Base-by-base conservation (phyloP, 2,113 vertebrate species). In the Asarcornis scutulata region DNA sequence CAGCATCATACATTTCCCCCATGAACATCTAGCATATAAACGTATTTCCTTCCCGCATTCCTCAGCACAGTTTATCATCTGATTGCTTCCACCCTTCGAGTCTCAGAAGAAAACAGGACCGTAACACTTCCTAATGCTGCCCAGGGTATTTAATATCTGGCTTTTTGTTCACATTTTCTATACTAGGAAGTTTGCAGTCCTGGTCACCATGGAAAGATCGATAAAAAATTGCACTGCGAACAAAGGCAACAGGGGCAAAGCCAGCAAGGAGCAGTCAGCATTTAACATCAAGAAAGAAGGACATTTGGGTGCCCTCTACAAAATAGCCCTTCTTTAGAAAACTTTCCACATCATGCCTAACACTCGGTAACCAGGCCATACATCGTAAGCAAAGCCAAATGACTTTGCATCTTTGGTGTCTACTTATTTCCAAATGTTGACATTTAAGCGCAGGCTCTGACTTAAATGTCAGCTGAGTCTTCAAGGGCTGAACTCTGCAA, bases 391-490 rank as follows among this genome's bases (percentile, higher is more conserved):
- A 80, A 77, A 91, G 67, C 14, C 78, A 63, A 73, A 72, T 36
- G 74, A 95, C 87, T 91, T 89, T 36, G 77, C 86, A 76, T 75
- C 76, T 84, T 96, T 55, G 68, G 74, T 56, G 59, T 53, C 83
- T 83, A 72, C 86, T 88, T 85, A 88, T 48, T 93, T 92, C 83
- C 78, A 95, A 91, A 94, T 22, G 59, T 48, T 85, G 87, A 88
- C 71, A 93, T 94, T 96, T 95, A 85, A 97, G 68, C 59, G 60
- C n/a, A 4, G 5, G 78, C 77, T 71, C 64, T 21, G n/a, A 95
- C 80, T 95, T 75, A 95, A 96, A 96, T 95, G 86, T 86, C 95
- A 96, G 42, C 77, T 50, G 40, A 72, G 81, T 93, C 89, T 93
- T 88, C 86, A 77, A 96, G 78, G 75, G 80, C 56, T 88, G 71